Evolutionary conservation across 2,888 invertebrate species (phyloP), one percentile per base, ranked within the genome.

Genomic region (Tanaodytes sp.): DNA sequence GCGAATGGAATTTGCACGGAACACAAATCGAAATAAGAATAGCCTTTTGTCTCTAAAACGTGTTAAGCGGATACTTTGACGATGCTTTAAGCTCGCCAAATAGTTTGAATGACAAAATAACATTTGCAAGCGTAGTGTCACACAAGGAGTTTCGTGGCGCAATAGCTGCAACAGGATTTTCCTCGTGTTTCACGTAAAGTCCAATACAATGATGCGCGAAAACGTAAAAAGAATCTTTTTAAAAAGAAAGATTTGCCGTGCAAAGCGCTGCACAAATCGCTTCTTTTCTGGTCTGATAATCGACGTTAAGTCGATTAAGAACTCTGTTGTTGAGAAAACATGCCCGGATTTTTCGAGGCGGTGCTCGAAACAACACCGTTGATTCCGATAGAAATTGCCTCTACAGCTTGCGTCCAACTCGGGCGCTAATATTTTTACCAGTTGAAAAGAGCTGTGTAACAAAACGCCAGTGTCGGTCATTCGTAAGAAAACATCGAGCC

Each of bases 231-330:
- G 62, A 55, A 45, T 59, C 71, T 63, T 54, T 58, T 59, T 63
- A 63, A 63, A 23, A 63, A 63, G 66, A 67, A 66, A 71, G 71
- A 71, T 71, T 71, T 67, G 58, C 54, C 46, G 64, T 49, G 54
- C 66, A 71, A 71, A 67, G 66, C 66, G 71, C 59, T 46, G 64
- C 51, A 52, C 66, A 71, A 71, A 71, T 71, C 66, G 71, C 71
- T 71, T 71, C 71, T 67, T 67, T 71, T 71, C 71, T 71, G 63
- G 62, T 71, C 71, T 71, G 74, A 75, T 71, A 70, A 73, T 70
- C 68, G 72, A 61, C 67, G 42, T 59, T 71, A 73, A 75, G 75
- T 75, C 69, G 67, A 75, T 74, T 74, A 73, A 75, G 71, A 64
- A 70, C 61, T 67, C 61, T 40, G 55, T 67, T 67, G 65, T 72